These are phyloP conservation scores for Hoplostethus mediterraneus DNA, from an alignment of 2,797 vertebrate species.

Conservation along the genomic window DNA sequence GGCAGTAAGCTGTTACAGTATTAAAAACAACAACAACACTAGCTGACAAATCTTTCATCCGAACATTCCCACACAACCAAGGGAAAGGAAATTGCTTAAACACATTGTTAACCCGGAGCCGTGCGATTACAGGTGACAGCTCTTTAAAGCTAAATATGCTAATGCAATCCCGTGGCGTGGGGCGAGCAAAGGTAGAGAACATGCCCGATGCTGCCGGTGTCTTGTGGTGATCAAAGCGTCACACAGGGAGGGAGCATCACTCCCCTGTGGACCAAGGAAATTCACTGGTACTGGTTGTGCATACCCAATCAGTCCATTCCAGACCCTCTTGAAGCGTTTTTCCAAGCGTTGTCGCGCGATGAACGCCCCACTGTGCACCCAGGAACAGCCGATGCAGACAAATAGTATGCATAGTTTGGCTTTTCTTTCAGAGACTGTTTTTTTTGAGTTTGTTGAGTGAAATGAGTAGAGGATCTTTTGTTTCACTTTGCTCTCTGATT, in stretches of 20 bases:
- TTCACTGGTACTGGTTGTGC: conserved; percentile 64
- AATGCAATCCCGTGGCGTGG: conserved; percentile 64
- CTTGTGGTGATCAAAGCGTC: conserved; percentile 76
- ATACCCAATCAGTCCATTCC: conserved; percentile 67
- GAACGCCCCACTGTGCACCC: conserved; percentile 47
- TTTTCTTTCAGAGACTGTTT: conserved; percentile 31
- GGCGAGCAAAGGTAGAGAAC: conserved; percentile 66
- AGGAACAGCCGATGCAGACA: conserved; percentile 37
- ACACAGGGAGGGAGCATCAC: conserved; percentile 60
- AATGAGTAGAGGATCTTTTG: background rate
- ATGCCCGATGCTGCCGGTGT: conserved; percentile 64
- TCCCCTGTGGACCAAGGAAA: conserved; percentile 68
- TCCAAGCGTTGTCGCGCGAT: conserved; percentile 63
- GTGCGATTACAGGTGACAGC: conserved; percentile 51
- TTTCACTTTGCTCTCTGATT: conserved; percentile 8
- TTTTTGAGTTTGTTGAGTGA: conserved; percentile 8
- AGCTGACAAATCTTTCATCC: conserved; percentile 51
- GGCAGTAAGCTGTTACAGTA: conserved; percentile 52
- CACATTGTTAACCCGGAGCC: conserved; percentile 56
- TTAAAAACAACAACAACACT: conserved; percentile 23
- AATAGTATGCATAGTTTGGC: conserved; percentile 31
- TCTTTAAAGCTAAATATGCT: conserved; percentile 61
- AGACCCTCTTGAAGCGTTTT: conserved; percentile 59
- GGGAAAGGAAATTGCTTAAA: conserved; percentile 53
- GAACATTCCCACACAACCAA: conserved; percentile 36